Evolutionary conservation across 2,888 invertebrate genomes (phyloP).

Genomic region (Tachina fera): DNA sequence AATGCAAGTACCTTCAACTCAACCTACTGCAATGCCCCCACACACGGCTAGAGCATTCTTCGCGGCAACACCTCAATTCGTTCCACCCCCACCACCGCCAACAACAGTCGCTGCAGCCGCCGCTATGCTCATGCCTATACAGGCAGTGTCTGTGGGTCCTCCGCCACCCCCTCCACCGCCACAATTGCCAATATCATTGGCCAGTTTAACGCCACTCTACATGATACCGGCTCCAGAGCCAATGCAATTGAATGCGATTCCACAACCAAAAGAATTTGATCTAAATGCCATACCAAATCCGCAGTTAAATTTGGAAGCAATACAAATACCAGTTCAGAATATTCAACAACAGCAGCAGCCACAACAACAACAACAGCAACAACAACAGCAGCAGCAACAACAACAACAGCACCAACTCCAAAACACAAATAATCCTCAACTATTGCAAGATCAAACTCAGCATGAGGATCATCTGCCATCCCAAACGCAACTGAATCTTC

Average conservation of each 20-base stretch:
- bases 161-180: conserved; percentile 79
- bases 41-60: conserved; percentile 69
- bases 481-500: conserved; percentile 35
- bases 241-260: conserved; percentile 86
- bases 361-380: conserved; percentile 42
- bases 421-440: conserved; percentile 28
- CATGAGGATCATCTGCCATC: conserved; percentile 30
- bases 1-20: conserved; percentile 56
- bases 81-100: conserved; percentile 77
- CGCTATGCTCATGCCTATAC: conserved; percentile 71
- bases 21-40: conserved; percentile 71
- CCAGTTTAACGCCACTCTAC: conserved; percentile 80
- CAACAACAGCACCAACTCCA: conserved; percentile 46
- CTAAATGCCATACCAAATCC: conserved; percentile 86
- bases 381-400: conserved; percentile 44
- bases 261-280: conserved; percentile 85
- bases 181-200: conserved; percentile 76
- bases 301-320: conserved; percentile 85
- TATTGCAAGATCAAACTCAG: conserved; percentile 58
- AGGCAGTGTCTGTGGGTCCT: conserved; percentile 77
- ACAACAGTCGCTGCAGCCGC: conserved; percentile 74
- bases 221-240: conserved; percentile 84
- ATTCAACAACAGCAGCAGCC: conserved; percentile 52
- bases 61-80: conserved; percentile 69
- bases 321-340: conserved; percentile 83